phyloP scores from a whole-genome alignment of 2,113 vertebrate genomes.

The Athene noctua region DNA sequence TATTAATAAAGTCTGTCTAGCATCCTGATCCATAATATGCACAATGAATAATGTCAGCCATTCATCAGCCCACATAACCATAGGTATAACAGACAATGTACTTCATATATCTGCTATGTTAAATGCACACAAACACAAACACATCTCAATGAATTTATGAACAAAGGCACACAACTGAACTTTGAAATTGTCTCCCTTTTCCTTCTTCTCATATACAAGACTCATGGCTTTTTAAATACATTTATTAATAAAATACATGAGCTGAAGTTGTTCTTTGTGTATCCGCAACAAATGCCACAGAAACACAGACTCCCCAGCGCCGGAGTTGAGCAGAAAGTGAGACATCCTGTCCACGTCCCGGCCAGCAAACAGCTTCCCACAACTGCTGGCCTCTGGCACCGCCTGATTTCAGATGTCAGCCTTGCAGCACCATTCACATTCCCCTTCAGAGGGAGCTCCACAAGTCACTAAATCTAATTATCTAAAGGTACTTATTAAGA shows the following conservation, averaged over 20 bases:
- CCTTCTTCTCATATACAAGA: background rate
- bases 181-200: background rate
- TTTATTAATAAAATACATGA: background rate
- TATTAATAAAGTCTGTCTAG: background rate
- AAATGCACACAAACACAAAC: conserved; percentile 16
- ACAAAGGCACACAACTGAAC: background rate
- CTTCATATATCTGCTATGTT: background rate
- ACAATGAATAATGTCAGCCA: conserved; percentile 34
- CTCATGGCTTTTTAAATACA: rapidly evolving
- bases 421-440: background rate
- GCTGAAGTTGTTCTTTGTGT: background rate
- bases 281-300: rapidly evolving
- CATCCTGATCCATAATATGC: background rate
- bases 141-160: background rate
- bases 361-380: background rate
- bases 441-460: background rate
- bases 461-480: background rate
- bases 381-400: background rate
- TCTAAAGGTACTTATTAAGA: background rate
- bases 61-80: conserved; percentile 27
- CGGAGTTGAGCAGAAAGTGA: background rate
- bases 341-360: background rate
- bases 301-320: background rate
- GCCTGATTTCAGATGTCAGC: background rate
- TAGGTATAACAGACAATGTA: background rate